phyloP scores from a whole-genome alignment of 2,797 vertebrate genomes.

The Ptychadena robeensis region DNA sequence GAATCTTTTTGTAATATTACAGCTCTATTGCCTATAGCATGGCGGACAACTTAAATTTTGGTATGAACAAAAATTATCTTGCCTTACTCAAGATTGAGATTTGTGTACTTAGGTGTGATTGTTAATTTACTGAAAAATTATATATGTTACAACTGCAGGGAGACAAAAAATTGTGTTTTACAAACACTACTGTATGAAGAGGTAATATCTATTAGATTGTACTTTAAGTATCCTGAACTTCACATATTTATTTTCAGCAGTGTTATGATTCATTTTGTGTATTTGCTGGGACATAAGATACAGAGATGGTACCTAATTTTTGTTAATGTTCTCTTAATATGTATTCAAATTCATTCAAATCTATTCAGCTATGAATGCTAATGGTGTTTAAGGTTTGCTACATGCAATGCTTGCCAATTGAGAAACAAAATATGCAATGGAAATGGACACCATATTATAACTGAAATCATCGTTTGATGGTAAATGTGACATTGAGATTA shows the following conservation, averaged over 20 bases:
- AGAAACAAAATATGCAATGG: not conserved
- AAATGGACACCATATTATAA: not conserved
- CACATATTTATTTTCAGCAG: not conserved
- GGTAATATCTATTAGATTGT: not conserved
- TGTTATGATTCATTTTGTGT: not conserved
- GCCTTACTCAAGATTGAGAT: too few relatives aligned
- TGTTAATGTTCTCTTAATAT: not conserved
- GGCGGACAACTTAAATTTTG: too few relatives aligned
- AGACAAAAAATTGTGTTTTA: not conserved
- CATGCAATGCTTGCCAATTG: conserved; percentile 9
- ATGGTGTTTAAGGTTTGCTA: not conserved
- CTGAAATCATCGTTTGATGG: conserved; percentile 15
- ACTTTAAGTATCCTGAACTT: not conserved
- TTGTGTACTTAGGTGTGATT: too few relatives aligned
- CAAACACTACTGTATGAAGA: not conserved
- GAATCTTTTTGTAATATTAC: too few relatives aligned
- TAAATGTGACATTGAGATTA: conserved; percentile 24
- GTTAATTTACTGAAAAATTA: not conserved
- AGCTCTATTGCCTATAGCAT: too few relatives aligned
- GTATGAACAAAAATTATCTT: too few relatives aligned
- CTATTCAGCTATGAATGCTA: not conserved
- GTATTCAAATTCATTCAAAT: conserved; percentile 30
- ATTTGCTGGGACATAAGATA: not conserved
- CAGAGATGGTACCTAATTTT: not conserved
- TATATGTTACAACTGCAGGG: not conserved